Conservation (phyloP, 2,888 invertebrate genomes). For the Lomographa bimaculata region DNA sequence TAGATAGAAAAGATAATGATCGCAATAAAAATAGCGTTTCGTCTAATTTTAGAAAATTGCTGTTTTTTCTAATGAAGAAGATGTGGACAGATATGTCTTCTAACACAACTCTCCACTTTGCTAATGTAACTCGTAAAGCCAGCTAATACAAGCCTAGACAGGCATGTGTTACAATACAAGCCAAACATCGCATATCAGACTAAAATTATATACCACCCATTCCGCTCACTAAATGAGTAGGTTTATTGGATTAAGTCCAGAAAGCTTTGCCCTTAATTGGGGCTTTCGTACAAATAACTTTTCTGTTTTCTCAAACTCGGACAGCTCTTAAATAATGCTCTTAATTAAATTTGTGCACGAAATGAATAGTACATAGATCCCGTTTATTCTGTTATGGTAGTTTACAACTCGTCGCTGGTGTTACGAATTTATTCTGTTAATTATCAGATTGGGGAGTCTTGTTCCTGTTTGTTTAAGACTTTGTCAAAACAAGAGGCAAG, state of each 20-base stretch:
- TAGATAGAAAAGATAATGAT: too few relatives aligned
- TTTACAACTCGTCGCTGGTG: constrained; percentile 24
- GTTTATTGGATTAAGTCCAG: constrained; percentile 82
- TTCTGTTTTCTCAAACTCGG: constrained; percentile 79
- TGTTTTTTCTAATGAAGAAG: too few relatives aligned
- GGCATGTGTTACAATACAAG: constrained; percentile 40
- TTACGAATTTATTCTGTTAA: constrained; percentile 26
- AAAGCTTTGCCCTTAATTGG: constrained; percentile 81
- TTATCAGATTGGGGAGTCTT: constrained; percentile 28
- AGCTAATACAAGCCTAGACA: constrained; percentile 1
- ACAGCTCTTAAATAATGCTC: constrained; percentile 75
- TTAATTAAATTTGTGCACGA: constrained; percentile 72
- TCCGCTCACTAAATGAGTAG: constrained; percentile 79
- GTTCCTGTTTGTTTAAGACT: constrained; percentile 7
- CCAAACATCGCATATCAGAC: constrained; percentile 44
- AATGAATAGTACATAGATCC: constrained; percentile 49
- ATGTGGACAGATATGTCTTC: too few relatives aligned
- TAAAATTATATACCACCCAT: constrained; percentile 81
- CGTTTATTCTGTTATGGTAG: constrained; percentile 22
- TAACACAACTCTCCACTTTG: too few relatives aligned
- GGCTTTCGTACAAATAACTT: constrained; percentile 80
- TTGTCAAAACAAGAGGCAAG: too few relatives aligned
- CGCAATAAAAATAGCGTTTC: too few relatives aligned
- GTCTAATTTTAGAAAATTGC: too few relatives aligned
- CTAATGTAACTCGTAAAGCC: background rate